Base-by-base conservation (phyloP, 2,797 vertebrate genomes). In the Eleutherodactylus coqui region DNA sequence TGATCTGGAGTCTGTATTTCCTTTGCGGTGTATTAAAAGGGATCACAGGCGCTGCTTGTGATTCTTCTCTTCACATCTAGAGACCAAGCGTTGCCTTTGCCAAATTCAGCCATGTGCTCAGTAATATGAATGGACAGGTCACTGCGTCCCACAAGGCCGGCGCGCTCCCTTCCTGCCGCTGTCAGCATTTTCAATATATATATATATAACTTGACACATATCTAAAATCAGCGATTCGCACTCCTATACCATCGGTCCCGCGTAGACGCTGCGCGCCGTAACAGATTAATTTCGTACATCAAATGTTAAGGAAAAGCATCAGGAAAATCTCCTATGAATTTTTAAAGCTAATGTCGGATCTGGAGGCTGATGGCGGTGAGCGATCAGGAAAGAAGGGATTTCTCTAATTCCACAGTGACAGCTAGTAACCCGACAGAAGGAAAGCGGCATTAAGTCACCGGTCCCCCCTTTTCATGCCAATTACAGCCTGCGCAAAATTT, bases 291-390 rank as follows among this genome's bases (percentile, higher is more conserved):
- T 73, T 6, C 6, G 41, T n/a, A 43, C 24, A 43, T 45, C 24
- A 73, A 73, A 73, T 45, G 70, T 73, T 73, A 73, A 73, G 24
- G 41, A 27, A 73, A 73, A 73, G 70, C 70, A 73, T 73, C 70
- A 45, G n/a, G 70, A 73, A 73, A 73, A 73, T 73, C 70, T 73
- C 70, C 70, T 27, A 73, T 73, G 70, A 73, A 73, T 73, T 73
- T 73, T 73, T 73, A 73, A 73, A 27, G 41, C 41, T 45, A 73
- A 73, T 73, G 21, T n/a, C 38, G 41, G 70, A 27, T 45, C 41
- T 45, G 14, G 38, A 45, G 70, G 24, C 21, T 17, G 38, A 45
- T 51, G 75, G 27, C 17, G 49, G 47, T 13, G 49, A 53, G 47
- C 5, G 47, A 77, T 77, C 19, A 19, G 41, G 41, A 67, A 38